phyloP scores from a whole-genome alignment of 1,140 invertebrate genomes.

The Hyles euphorbiae region DNA sequence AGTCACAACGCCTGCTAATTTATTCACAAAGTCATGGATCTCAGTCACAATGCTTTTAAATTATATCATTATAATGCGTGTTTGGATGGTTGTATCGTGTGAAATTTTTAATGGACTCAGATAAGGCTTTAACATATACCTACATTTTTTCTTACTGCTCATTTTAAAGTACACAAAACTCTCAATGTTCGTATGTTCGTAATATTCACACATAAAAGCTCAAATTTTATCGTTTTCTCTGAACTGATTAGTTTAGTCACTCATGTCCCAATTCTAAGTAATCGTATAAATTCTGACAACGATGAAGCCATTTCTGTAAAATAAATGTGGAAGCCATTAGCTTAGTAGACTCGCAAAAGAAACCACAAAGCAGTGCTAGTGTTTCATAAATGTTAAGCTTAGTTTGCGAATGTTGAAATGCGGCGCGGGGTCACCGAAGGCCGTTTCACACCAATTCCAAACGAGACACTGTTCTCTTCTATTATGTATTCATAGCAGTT shows the following conservation, averaged over 20 bases:
- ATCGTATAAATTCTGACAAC: too few species aligned
- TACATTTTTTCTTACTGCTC: too few species aligned
- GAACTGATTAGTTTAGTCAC: too few species aligned
- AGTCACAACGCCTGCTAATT: conserved; percentile 10
- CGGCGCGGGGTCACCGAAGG: conserved; percentile 22
- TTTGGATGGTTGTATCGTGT: background rate
- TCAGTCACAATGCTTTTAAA: too few species aligned
- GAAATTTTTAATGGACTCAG: too few species aligned
- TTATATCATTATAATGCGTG: background rate
- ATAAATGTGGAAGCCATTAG: background rate
- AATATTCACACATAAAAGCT: too few species aligned
- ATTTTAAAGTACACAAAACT: too few species aligned
- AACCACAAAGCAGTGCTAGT: too few species aligned
- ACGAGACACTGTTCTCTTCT: conserved; percentile 13
- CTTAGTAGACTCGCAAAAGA: background rate
- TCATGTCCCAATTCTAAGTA: too few species aligned
- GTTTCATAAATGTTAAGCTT: conserved; percentile 2
- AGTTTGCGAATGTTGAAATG: conserved; percentile 17
- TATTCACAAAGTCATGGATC: conserved; percentile 5
- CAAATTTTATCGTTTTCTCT: too few species aligned
- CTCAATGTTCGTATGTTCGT: too few species aligned
- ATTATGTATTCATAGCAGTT: conserved; percentile 27
- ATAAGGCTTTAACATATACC: too few species aligned
- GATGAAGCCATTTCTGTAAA: background rate
- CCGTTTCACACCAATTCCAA: conserved; percentile 27